Conservation (phyloP, 2,797 vertebrate genomes). For the Falco columbarius region DNA sequence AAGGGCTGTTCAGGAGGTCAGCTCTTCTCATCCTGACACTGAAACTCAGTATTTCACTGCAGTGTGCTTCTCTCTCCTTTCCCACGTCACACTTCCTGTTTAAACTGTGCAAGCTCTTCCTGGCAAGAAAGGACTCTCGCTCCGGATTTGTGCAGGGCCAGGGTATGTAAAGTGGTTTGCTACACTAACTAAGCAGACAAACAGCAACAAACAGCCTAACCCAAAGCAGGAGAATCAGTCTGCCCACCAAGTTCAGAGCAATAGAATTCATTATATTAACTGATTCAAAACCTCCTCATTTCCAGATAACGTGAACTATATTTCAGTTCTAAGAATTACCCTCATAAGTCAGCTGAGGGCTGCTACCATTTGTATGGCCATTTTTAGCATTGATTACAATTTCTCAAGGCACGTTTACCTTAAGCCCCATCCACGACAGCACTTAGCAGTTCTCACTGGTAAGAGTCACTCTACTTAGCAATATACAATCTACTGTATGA, state of each 20-base stretch:
- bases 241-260: background rate
- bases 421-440: background rate
- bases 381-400: background rate
- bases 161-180: background rate
- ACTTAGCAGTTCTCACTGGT: background rate
- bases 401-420: background rate
- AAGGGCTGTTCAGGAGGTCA: background rate
- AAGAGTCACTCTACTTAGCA: background rate
- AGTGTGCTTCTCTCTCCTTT: background rate
- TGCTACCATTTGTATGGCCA: background rate
- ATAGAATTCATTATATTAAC: background rate
- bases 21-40: background rate
- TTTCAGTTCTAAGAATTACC: background rate
- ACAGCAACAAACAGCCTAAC: background rate
- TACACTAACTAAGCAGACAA: background rate
- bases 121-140: background rate
- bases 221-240: background rate
- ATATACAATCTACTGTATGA: background rate
- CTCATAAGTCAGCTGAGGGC: background rate
- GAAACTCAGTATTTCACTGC: background rate
- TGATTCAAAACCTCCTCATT: background rate
- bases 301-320: background rate
- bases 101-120: background rate
- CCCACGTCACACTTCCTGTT: background rate
- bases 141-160: background rate